Conservation (phyloP, 2,113 vertebrate genomes). For the Platichthys stellatus region DNA sequence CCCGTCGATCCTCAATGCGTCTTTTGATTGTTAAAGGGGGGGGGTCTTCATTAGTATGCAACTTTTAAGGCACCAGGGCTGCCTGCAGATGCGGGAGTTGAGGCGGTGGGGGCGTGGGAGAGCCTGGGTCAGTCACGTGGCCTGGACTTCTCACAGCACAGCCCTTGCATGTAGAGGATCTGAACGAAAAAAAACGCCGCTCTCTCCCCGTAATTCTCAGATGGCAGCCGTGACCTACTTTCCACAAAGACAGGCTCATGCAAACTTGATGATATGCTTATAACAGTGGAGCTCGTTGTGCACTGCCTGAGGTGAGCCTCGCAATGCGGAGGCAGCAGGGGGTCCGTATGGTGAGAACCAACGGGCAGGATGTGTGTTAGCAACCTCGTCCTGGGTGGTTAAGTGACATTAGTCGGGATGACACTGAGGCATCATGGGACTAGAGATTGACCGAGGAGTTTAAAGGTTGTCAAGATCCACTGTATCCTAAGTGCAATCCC, state of each 20-base stretch:
- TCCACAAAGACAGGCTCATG: conserved; percentile 77
- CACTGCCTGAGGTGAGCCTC: conserved; percentile 61
- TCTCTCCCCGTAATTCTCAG: conserved; percentile 75
- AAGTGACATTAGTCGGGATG: conserved; percentile 16
- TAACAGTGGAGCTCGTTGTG: conserved; percentile 56
- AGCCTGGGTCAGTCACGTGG: conserved; percentile 71
- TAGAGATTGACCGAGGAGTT: neutral
- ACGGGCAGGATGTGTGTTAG: conserved; percentile 41
- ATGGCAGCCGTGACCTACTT: conserved; percentile 82
- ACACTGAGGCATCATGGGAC: neutral
- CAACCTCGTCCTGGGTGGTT: conserved; percentile 36
- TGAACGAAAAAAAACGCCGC: conserved; percentile 57
- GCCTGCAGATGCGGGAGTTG: conserved; percentile 62
- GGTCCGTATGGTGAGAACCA: conserved; percentile 29
- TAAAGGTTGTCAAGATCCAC: conserved; percentile 12
- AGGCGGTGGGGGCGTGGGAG: conserved; percentile 62
- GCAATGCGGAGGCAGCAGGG: conserved; percentile 44
- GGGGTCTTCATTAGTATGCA: conserved; percentile 78
- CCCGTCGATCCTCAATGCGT: conserved; percentile 74
- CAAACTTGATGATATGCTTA: conserved; percentile 80
- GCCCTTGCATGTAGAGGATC: conserved; percentile 54
- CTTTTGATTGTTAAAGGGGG: conserved; percentile 79
- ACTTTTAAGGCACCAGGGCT: conserved; percentile 63
- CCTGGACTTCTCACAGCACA: conserved; percentile 58
- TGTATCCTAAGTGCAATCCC: neutral